phyloP scores from a whole-genome alignment of 2,113 vertebrate species.

The Phaethon lepturus region DNA sequence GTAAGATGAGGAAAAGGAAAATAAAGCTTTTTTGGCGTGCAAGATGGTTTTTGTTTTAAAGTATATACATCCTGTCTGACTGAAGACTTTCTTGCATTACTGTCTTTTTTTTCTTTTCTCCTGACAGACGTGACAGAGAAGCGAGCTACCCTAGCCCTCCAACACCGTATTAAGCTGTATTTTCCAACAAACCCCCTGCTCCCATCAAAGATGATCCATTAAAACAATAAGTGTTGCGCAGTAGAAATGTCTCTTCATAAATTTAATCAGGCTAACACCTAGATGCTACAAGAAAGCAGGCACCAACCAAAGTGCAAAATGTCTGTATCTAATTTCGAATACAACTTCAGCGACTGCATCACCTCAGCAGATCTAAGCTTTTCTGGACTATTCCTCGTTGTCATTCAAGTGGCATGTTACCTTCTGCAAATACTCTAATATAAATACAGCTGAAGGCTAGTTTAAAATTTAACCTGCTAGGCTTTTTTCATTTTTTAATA shows the following conservation, averaged over 20 bases:
- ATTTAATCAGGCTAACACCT: neutral
- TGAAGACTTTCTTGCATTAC: neutral
- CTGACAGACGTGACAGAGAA: neutral
- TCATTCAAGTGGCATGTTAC: neutral
- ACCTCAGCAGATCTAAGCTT: neutral
- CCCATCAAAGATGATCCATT: neutral
- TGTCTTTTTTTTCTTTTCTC: neutral
- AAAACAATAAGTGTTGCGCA: neutral
- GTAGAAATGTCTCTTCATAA: neutral
- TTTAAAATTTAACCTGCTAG: neutral
- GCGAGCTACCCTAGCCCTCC: neutral
- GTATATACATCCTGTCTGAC: neutral
- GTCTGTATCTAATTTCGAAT: neutral
- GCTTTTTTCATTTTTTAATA: neutral
- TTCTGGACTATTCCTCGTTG: neutral
- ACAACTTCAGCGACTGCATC: neutral
- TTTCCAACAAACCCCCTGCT: neutral
- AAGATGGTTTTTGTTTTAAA: constrained; percentile 13
- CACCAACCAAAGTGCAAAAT: neutral
- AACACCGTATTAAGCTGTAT: neutral
- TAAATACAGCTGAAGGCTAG: neutral
- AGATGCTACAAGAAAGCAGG: neutral
- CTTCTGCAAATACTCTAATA: neutral
- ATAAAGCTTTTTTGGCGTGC: neutral
- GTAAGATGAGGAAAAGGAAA: constrained; percentile 4